phyloP scores from a whole-genome alignment of 1,140 invertebrate species.

The Coptotermes formosanus region DNA sequence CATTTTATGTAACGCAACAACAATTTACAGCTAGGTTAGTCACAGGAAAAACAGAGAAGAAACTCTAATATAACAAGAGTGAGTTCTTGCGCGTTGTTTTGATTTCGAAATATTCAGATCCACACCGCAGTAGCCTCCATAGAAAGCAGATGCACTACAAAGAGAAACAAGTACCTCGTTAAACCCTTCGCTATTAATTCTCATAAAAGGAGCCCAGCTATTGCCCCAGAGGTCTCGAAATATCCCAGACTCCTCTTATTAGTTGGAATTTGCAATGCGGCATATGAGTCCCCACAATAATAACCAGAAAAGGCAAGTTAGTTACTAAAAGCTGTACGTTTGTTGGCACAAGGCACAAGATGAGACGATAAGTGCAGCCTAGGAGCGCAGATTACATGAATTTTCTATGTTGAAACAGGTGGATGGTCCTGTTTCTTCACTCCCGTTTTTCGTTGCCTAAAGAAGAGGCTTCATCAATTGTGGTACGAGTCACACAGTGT shows the following conservation, averaged over 20 bases:
- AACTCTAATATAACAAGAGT: background rate
- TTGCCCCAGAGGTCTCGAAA: background rate
- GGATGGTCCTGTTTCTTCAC: background rate
- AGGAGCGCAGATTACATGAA: background rate
- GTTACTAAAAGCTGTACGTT: background rate
- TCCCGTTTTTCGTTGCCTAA: background rate
- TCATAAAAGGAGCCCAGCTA: background rate
- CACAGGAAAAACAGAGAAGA: background rate
- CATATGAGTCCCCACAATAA: background rate
- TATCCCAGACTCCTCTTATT: background rate
- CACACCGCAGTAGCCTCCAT: background rate
- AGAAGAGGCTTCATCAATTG: background rate
- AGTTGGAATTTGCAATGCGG: background rate
- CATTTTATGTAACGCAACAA: background rate
- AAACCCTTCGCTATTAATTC: background rate
- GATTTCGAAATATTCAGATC: background rate
- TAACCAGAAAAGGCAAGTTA: background rate
- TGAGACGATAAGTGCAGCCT: background rate
- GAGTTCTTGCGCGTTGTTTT: background rate
- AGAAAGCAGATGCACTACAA: background rate
- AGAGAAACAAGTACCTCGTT: background rate
- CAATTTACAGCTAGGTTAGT: background rate
- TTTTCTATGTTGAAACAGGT: background rate
- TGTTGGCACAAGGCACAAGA: background rate
- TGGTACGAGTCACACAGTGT: background rate